These are phyloP conservation scores for Euphonia xanthogaster DNA, from an alignment of 2,797 vertebrate genomes.

Conservation along the genomic window DNA sequence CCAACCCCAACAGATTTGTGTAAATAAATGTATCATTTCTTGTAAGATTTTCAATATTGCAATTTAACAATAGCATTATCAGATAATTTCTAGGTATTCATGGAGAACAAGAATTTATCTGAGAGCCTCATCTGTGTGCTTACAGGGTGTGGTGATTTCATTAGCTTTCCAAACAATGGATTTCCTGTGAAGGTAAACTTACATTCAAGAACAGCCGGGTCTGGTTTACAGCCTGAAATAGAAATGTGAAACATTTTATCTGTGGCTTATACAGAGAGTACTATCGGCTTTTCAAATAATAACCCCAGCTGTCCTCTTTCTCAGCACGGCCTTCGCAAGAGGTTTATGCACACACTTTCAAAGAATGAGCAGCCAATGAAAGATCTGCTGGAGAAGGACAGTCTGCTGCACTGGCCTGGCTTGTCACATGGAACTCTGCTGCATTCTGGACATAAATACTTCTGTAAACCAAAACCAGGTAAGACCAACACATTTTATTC, in stretches of 20 bases:
- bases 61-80: neutral
- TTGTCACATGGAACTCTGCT: neutral
- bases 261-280: neutral
- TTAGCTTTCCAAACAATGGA: slow-evolving; percentile 28
- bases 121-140: neutral
- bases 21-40: neutral
- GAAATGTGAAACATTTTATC: slow-evolving; percentile 1
- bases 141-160: slow-evolving; percentile 30
- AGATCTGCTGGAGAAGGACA: neutral
- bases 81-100: slow-evolving; percentile 7
- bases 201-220: neutral
- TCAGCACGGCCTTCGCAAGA: neutral
- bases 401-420: neutral
- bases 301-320: neutral
- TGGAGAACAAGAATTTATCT: neutral
- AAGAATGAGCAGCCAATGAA: neutral
- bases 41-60: neutral
- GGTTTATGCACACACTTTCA: neutral
- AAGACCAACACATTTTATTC: neutral
- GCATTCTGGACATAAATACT: neutral
- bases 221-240: slow-evolving; percentile 21
- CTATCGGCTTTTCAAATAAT: neutral
- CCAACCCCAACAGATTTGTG: neutral
- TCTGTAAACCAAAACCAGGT: neutral
- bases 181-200: slow-evolving; percentile 48